phyloP scores from a whole-genome alignment of 2,113 vertebrate genomes.

The Hylia prasina region DNA sequence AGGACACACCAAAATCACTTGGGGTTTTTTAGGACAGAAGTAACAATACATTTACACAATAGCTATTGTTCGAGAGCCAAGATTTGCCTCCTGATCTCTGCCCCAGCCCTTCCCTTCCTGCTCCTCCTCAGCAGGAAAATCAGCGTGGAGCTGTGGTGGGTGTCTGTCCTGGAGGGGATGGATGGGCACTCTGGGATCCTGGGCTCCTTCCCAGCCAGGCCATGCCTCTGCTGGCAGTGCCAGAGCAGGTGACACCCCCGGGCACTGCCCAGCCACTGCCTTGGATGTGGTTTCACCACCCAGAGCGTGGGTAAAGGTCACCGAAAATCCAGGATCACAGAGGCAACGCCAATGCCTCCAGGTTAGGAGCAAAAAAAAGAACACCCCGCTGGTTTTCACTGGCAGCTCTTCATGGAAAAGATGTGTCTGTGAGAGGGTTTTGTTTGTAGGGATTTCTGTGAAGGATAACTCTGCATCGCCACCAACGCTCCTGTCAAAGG shows the following conservation, averaged over 20 bases:
- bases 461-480: not conserved
- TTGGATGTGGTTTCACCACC: not conserved
- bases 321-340: not conserved
- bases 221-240: not conserved
- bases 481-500: fast-evolving
- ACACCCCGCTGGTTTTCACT: not conserved
- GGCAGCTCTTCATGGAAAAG: not conserved
- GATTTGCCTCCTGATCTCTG: not conserved
- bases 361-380: not conserved
- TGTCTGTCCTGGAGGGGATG: not conserved
- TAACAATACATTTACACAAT: not conserved
- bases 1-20: not conserved
- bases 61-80: not conserved
- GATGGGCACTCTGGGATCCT: not conserved
- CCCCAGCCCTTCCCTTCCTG: not conserved
- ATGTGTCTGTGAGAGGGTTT: not conserved
- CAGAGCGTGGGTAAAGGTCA: not conserved
- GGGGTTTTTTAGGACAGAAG: not conserved
- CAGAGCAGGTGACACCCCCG: not conserved
- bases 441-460: not conserved
- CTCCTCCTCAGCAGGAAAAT: not conserved
- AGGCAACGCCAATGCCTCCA: not conserved
- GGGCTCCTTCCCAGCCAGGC: not conserved
- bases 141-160: fast-evolving
- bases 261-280: not conserved